A percentile compares a stretch with the other conserved stretches of the same genome.
Conservation (phyloP, 1,140 invertebrate species). For the Ptiloglossa arizonensis region DNA sequence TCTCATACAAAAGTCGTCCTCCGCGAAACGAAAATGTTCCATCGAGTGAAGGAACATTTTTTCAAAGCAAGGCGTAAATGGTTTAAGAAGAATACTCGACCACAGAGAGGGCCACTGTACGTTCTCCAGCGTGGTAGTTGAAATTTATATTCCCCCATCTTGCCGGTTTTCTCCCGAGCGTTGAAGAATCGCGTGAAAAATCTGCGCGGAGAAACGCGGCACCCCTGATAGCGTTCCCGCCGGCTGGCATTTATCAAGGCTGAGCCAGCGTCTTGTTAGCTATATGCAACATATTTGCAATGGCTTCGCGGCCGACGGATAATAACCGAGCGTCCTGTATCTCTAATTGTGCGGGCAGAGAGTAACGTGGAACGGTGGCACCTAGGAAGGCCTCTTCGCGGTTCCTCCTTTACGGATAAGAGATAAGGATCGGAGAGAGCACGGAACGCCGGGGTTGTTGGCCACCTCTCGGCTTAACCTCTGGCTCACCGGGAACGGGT, state of each 20-base stretch:
- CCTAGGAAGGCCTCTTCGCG: conserved; percentile 30
- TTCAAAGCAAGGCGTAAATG: too few relatives aligned
- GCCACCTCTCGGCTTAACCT: conserved; percentile 26
- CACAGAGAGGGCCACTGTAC: not conserved
- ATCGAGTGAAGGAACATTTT: too few relatives aligned
- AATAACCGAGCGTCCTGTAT: conserved; percentile 60
- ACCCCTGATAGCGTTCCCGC: conserved; percentile 31
- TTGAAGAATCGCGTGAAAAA: conserved; percentile 16
- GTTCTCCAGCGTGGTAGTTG: not conserved
- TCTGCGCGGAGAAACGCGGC: conserved; percentile 19
- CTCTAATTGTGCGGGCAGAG: conserved; percentile 55
- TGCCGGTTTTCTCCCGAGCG: not conserved
- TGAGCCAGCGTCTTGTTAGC: conserved; percentile 28
- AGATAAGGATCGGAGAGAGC: conserved; percentile 57
- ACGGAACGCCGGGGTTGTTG: conserved; percentile 44
- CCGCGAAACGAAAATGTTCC: too few relatives aligned
- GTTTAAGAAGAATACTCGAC: too few relatives aligned
- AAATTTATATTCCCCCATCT: not conserved
- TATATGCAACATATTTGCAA: conserved; percentile 37
- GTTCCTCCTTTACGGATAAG: conserved; percentile 44
- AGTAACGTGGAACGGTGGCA: conserved; percentile 34
- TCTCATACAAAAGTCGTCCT: too few relatives aligned
- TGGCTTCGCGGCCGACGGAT: conserved; percentile 44
- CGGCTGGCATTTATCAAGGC: conserved; percentile 45
- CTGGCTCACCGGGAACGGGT: not conserved